Percentiles rank a stretch among this genome's conserved stretches.
These are phyloP conservation scores for Ginglymostoma cirratum DNA, from an alignment of 2,113 vertebrate species.

Conservation along the genomic window DNA sequence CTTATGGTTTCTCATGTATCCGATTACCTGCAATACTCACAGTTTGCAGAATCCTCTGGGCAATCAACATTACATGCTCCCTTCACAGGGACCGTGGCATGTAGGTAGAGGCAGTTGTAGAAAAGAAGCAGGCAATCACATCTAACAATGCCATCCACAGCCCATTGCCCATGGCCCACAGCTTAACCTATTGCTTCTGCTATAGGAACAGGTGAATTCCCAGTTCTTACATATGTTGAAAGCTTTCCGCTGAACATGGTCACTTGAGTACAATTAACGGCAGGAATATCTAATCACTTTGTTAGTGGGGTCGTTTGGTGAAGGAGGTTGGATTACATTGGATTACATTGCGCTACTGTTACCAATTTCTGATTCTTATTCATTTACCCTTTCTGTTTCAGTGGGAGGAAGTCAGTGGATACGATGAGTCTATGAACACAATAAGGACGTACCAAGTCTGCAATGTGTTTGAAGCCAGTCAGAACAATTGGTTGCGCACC, in stretches of 20 bases:
- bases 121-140: too few relatives aligned
- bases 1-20: too few relatives aligned
- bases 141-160: too few relatives aligned
- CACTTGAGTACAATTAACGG: not conserved
- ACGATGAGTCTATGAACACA: slow-evolving; percentile 95
- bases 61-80: too few relatives aligned
- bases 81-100: too few relatives aligned
- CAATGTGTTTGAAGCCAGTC: slow-evolving; percentile 85
- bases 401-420: slow-evolving; percentile 98
- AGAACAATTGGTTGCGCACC: slow-evolving; percentile 95
- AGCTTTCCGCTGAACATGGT: not conserved
- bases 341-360: not conserved
- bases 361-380: not conserved
- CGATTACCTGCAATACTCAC: too few relatives aligned
- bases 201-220: too few relatives aligned
- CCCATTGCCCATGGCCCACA: too few relatives aligned
- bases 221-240: too few relatives aligned
- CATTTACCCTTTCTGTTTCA: slow-evolving; percentile 44
- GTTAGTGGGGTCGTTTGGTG: not conserved
- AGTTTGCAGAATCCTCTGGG: too few relatives aligned
- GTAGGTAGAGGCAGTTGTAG: too few relatives aligned
- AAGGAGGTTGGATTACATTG: not conserved
- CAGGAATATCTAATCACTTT: not conserved
- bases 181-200: too few relatives aligned
- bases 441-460: slow-evolving; percentile 96